Conservation (phyloP, 2,113 vertebrate genomes). For the Crotalus helleri region DNA sequence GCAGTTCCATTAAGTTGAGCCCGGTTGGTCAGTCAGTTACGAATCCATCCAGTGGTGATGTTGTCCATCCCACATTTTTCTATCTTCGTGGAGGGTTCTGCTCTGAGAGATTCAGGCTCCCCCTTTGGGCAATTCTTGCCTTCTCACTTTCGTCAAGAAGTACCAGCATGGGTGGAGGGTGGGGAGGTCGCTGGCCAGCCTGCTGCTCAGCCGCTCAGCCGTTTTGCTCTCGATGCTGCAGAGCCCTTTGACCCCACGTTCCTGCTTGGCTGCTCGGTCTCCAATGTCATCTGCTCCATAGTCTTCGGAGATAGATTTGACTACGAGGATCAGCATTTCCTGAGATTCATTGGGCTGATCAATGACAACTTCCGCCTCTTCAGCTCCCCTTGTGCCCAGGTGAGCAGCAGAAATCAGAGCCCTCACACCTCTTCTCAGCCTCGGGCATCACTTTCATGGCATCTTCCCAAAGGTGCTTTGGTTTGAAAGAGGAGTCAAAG, state of each 20-base stretch:
- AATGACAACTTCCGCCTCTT: slow-evolving; percentile 37
- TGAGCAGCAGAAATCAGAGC: background rate
- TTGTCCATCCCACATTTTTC: too few species aligned
- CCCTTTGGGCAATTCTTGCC: background rate
- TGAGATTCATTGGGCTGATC: slow-evolving; percentile 41
- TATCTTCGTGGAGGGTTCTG: background rate
- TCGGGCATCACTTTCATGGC: background rate
- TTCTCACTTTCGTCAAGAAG: background rate
- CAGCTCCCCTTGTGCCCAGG: slow-evolving; percentile 41
- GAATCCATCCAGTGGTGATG: background rate
- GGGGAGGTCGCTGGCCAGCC: background rate
- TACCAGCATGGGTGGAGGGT: background rate
- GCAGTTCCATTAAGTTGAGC: background rate
- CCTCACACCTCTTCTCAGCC: background rate
- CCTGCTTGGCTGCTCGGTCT: slow-evolving; percentile 51
- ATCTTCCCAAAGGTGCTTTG: background rate
- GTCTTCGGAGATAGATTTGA: slow-evolving; percentile 47
- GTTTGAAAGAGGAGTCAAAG: background rate
- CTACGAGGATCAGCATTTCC: slow-evolving; percentile 25
- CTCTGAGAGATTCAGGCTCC: background rate
- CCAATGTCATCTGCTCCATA: slow-evolving; percentile 54
- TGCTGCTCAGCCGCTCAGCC: background rate
- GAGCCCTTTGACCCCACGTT: slow-evolving; percentile 49
- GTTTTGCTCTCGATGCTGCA: background rate
- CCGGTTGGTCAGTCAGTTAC: background rate